Evolutionary conservation across 2,888 invertebrate genomes (phyloP).

Genomic region (Drosophila differens): DNA sequence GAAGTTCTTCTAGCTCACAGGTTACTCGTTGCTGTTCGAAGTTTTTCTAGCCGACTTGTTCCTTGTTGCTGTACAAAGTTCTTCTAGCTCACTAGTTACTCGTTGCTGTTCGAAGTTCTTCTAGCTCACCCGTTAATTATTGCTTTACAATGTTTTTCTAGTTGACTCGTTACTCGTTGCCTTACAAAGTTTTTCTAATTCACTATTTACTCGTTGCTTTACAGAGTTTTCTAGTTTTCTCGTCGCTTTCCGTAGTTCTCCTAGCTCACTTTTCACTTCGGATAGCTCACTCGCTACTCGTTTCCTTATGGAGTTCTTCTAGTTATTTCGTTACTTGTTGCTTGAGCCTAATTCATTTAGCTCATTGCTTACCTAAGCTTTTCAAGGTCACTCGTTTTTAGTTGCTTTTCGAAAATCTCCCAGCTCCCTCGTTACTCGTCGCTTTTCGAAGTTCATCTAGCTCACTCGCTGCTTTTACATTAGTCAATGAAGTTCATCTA

Average conservation of each 20-base stretch:
- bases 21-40: background rate
- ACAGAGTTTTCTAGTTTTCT: background rate
- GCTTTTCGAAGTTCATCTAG: background rate
- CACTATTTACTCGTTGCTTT: background rate
- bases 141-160: conserved; percentile 1
- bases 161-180: conserved; percentile 21
- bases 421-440: background rate
- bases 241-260: background rate
- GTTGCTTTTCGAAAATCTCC: background rate
- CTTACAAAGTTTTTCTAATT: background rate
- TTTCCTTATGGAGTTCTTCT: background rate
- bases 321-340: background rate
- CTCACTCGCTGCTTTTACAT: background rate
- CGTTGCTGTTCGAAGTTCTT: background rate
- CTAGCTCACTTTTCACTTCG: background rate
- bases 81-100: background rate
- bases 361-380: background rate
- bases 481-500: background rate
- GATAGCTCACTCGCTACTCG: conserved; percentile 12
- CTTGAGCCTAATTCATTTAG: background rate
- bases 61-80: background rate
- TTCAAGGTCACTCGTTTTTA: background rate
- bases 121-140: background rate
- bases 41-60: conserved; percentile 6
- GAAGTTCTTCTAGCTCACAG: background rate